Evolutionary conservation across 2,888 invertebrate species (phyloP).

Genomic region (Thumatha senex): DNA sequence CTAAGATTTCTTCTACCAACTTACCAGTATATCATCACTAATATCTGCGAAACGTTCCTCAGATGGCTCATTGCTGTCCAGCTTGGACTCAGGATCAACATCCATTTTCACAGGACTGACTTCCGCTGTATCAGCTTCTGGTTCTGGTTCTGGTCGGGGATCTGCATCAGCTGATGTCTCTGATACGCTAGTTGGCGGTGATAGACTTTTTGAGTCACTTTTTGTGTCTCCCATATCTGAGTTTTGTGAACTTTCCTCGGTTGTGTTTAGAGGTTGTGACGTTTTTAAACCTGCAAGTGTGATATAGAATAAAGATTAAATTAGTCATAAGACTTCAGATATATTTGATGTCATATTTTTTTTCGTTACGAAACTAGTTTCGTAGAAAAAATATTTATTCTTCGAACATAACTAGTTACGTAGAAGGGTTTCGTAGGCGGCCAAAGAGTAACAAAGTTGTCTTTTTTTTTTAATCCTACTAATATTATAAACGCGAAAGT

Average conservation of each 20-base stretch:
- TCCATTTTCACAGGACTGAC: constrained; percentile 38
- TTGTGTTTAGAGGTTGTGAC: constrained; percentile 55
- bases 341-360: no score
- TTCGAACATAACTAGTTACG: no score
- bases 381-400: no score
- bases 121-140: not conserved
- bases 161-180: constrained; percentile 61
- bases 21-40: constrained; percentile 43
- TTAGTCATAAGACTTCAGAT: not conserved
- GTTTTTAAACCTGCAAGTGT: constrained; percentile 49
- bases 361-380: no score
- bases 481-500: no score
- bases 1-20: constrained; percentile 5
- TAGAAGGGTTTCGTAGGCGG: no score
- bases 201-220: constrained; percentile 66
- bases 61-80: constrained; percentile 31
- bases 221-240: constrained; percentile 69
- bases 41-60: constrained; percentile 32
- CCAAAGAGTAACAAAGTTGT: no score
- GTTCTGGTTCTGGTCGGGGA: constrained; percentile 18
- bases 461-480: no score
- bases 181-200: constrained; percentile 64
- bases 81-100: constrained; percentile 37
- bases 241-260: constrained; percentile 70
- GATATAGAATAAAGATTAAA: not conserved